These are phyloP conservation scores for Scelioninae gen. 1 DNA, from an alignment of 2,888 invertebrate species.

Conservation along the genomic window DNA sequence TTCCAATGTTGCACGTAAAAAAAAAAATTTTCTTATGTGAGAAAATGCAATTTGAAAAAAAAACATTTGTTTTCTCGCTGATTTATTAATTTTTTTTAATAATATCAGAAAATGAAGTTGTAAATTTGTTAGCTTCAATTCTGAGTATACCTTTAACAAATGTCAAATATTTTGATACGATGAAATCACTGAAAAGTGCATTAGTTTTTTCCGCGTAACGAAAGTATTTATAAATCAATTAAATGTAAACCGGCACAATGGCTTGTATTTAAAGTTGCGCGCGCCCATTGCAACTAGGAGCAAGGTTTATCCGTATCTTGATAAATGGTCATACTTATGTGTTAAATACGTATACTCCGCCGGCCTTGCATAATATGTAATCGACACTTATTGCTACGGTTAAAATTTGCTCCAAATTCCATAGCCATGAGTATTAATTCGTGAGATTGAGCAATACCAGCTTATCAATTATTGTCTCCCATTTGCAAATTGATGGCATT, in stretches of 20 bases:
- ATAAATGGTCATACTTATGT: slow-evolving; percentile 65
- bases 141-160: too few relatives aligned
- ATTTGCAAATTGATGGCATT: slow-evolving; percentile 52
- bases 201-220: slow-evolving; percentile 15
- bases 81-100: too few relatives aligned
- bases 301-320: slow-evolving; percentile 72
- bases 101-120: not conserved
- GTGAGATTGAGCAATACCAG: slow-evolving; percentile 54
- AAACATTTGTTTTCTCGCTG: too few relatives aligned
- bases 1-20: too few relatives aligned
- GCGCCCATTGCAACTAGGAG: slow-evolving; percentile 60
- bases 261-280: slow-evolving; percentile 52
- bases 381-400: slow-evolving; percentile 62
- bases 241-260: slow-evolving; percentile 30
- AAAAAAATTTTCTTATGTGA: too few relatives aligned
- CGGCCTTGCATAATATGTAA: slow-evolving; percentile 68
- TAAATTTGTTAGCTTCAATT: not conserved
- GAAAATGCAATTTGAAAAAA: too few relatives aligned
- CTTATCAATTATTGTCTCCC: slow-evolving; percentile 61
- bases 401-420: slow-evolving; percentile 75
- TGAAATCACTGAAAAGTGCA: not conserved
- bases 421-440: slow-evolving; percentile 71
- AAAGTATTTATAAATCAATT: slow-evolving; percentile 54
- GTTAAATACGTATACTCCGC: slow-evolving; percentile 48
- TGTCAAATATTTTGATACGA: too few relatives aligned